Base-by-base conservation (phyloP, 2,797 vertebrate species). In the Neostethus bicornis region DNA sequence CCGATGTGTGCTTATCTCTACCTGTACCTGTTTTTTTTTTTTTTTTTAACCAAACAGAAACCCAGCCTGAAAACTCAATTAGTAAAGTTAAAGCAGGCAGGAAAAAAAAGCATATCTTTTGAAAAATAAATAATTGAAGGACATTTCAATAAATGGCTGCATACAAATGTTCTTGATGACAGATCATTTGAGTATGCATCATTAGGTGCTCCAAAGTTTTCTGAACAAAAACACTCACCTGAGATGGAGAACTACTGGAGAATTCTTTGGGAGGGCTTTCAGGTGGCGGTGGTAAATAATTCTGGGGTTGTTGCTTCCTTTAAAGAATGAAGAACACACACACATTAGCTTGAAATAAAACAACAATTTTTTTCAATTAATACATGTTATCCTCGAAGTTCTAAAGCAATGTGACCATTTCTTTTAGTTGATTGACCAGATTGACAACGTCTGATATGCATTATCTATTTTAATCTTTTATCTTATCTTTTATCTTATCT, bases 231-330 rank as follows among this genome's bases (percentile, higher is more conserved):
- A 35, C 46, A 41, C 73, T 85, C 66, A 93, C 92, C 89, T 92
- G 92, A 64, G 91, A 90, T 2, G 92, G 93, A n/a, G 95, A 96
- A 23, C 89, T 93, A 86, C 74, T 90, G 48, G 91, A 68, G 0
- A 55, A 85, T 75, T 98, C 97, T 83, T 94, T 95, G 0, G 93
- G 92, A 0, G 95, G 95, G 62, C 95, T 97, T 50, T 96, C 94
- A 19, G 85, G 89, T 13, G 81, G 79, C 49, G 81, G 75, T 0
- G 73, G 73, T 31, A 68, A 44, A 51, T 77, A 78, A 65, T 89
- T 94, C 78, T 92, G 94, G 0, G 93, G 71, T 78, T 93, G 91
- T 80, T 94, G 91, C 76, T 96, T 99, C 88, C 96, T 99, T n/a
- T 85, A 55, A 59, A 21, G 4, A 64, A 3, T 31, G 2, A 14